Conservation (phyloP, 2,888 invertebrate genomes). For the Drosophila atripex region DNA sequence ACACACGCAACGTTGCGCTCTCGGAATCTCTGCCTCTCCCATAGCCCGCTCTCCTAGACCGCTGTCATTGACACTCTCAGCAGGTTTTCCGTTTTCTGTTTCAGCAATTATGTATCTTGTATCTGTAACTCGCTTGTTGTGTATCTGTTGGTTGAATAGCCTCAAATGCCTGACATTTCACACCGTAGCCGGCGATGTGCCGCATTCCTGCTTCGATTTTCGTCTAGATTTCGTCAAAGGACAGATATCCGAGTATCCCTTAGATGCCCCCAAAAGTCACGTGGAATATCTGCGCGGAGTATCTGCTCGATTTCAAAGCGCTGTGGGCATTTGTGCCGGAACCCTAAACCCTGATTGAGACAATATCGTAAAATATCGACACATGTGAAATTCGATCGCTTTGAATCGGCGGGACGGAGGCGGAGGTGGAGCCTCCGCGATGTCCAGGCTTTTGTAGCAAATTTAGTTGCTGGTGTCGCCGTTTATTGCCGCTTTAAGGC, state of each 20-base stretch:
- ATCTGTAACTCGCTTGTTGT: slow-evolving; percentile 66
- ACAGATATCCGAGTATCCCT: not conserved
- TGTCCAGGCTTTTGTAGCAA: slow-evolving; percentile 45
- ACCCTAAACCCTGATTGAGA: slow-evolving; percentile 70
- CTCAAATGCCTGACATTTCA: slow-evolving; percentile 78
- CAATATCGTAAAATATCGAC: slow-evolving; percentile 79
- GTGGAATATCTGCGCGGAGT: not conserved
- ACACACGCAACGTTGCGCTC: not conserved
- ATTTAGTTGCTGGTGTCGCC: slow-evolving; percentile 73
- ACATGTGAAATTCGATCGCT: slow-evolving; percentile 74
- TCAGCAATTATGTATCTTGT: slow-evolving; percentile 78
- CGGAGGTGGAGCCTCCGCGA: not conserved
- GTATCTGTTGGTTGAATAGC: slow-evolving; percentile 49
- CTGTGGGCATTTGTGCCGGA: not conserved
- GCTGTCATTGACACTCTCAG: slow-evolving; percentile 76
- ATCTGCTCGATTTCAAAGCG: slow-evolving; percentile 14
- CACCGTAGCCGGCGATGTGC: slow-evolving; percentile 66
- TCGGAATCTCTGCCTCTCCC: slow-evolving; percentile 1
- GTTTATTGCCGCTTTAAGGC: slow-evolving; percentile 57
- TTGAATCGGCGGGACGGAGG: not conserved
- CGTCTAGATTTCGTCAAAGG: slow-evolving; percentile 13
- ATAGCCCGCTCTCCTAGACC: slow-evolving; percentile 15
- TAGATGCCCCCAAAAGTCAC: not conserved
- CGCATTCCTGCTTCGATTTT: slow-evolving; percentile 42
- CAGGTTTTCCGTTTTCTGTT: slow-evolving; percentile 58